Conservation (phyloP, 2,113 vertebrate species). For the Nerophis lumbriciformis region DNA sequence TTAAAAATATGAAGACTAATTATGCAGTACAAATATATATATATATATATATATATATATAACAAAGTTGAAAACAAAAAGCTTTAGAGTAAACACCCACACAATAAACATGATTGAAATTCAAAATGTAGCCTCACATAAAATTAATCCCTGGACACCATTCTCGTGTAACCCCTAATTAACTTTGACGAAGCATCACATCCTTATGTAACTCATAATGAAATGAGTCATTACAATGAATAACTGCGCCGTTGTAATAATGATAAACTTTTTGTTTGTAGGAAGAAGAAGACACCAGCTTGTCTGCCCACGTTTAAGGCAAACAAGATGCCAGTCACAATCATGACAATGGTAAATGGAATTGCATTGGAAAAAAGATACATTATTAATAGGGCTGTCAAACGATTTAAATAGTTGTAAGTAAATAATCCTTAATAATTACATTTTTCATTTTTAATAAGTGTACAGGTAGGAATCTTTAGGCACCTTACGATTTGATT, state of each 20-base stretch:
- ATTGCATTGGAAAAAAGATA: no score
- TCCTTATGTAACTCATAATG: conserved; percentile 12
- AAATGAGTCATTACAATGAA: conserved; percentile 30
- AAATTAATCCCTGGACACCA: conserved; percentile 46
- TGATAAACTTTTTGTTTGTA: not conserved
- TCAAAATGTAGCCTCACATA: conserved; percentile 29
- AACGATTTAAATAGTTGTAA: no score
- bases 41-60: no score
- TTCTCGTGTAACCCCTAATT: conserved; percentile 44
- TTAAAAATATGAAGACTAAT: conserved; percentile 59
- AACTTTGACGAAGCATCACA: conserved; percentile 19
- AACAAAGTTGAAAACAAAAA: conserved; percentile 42
- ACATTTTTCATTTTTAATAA: no score
- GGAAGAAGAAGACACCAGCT: not conserved
- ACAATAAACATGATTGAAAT: conserved; percentile 59
- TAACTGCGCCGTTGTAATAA: conserved; percentile 13
- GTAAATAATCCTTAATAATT: no score
- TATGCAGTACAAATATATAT: conserved; percentile 21
- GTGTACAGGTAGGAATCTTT: no score
- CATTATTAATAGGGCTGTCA: no score
- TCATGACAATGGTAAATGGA: no score
- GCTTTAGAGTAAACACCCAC: conserved; percentile 55
- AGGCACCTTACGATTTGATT: no score
- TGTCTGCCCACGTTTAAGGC: not conserved
- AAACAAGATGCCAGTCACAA: no score